Percentiles rank a stretch among this genome's conserved stretches.
phyloP scores from a whole-genome alignment of 1,140 invertebrate genomes.

The Archivesica marissinica region DNA sequence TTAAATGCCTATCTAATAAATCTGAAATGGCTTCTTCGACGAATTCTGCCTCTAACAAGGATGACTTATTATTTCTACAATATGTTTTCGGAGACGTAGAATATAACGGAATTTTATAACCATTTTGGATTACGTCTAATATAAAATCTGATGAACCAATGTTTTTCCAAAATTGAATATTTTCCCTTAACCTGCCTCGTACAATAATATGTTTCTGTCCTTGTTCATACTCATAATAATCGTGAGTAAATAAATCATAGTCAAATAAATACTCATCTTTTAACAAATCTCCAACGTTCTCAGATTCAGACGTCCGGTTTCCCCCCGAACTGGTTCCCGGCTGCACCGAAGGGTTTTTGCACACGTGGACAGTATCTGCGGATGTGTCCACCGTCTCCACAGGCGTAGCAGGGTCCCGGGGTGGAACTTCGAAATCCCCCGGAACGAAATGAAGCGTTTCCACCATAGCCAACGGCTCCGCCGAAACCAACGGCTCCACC shows the following conservation, averaged over 20 bases:
- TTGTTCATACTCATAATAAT: conserved; percentile 42
- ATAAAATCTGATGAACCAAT: conserved; percentile 6
- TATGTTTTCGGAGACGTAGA: not conserved
- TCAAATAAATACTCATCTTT: conserved; percentile 45
- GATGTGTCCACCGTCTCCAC: not conserved
- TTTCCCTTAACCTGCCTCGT: conserved; percentile 8
- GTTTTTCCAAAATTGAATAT: conserved; percentile 30
- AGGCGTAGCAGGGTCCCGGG: not conserved
- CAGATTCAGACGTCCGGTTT: not conserved
- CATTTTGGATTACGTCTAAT: no score
- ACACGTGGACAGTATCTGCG: not conserved
- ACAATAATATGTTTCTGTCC: conserved; percentile 26
- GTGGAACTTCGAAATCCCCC: not conserved
- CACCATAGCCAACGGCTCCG: not conserved
- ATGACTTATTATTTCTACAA: conserved; percentile 31
- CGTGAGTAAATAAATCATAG: conserved; percentile 13
- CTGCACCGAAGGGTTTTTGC: not conserved
- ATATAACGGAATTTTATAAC: no score
- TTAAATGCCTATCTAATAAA: conserved; percentile 39
- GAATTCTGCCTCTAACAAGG: conserved; percentile 30
- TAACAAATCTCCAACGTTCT: not conserved
- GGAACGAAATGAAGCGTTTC: not conserved
- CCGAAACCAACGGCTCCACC: not conserved
- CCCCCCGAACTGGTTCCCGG: not conserved
- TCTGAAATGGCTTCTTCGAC: conserved; percentile 31